Evolutionary conservation across 2,113 vertebrate species (phyloP).

Genomic region (human (Homo sapiens)): GRCh38 chr14:94594001-94594500

Average conservation of each 20-base stretch:
- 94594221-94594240: accelerated
- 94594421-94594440: not conserved
- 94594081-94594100: not conserved
- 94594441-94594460: not conserved
- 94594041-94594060: not conserved
- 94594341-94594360: not conserved
- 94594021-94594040: accelerated
- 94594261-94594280: accelerated
- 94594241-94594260: accelerated
- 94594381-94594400: not conserved
- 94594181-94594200: not conserved
- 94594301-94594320: accelerated
- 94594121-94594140: not conserved
- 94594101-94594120: not conserved
- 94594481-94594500: too few relatives aligned
- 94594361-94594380: too few relatives aligned
- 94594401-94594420: too few relatives aligned
- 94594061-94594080: not conserved
- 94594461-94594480: not conserved
- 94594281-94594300: not conserved
- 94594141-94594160: not conserved
- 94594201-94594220: not conserved
- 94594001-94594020: accelerated
- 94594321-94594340: not conserved
- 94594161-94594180: not conserved